Evolutionary conservation across 2,113 vertebrate species (phyloP).

Genomic region (Australoheros scitulus): DNA sequence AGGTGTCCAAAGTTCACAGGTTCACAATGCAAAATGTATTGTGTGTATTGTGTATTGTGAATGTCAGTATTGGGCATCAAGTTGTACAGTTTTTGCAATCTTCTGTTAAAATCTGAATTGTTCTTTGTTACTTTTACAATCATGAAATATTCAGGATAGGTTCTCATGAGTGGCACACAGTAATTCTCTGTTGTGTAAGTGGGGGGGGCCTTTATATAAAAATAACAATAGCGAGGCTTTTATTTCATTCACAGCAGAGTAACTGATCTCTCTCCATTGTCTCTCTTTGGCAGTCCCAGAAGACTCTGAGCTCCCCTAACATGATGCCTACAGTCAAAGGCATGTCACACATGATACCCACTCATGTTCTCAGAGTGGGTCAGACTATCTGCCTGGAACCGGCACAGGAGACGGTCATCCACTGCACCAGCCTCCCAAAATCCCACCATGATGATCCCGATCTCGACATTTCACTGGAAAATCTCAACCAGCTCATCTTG

Average conservation of each 20-base stretch:
- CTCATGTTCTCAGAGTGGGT: conserved; percentile 82
- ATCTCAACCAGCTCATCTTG: conserved; percentile 85
- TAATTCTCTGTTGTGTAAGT: neutral
- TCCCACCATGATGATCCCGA: neutral
- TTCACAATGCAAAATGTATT: neutral
- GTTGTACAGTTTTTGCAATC: neutral
- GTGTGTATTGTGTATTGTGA: neutral
- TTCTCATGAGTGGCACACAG: neutral
- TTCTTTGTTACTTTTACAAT: neutral
- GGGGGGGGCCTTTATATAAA: neutral
- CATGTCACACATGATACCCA: conserved; percentile 82
- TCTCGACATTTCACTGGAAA: conserved; percentile 82
- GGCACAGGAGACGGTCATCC: neutral
- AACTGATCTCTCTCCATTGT: conserved; percentile 44
- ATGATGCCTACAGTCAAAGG: conserved; percentile 65
- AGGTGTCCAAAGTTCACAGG: neutral
- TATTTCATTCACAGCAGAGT: neutral
- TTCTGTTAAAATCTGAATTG: neutral
- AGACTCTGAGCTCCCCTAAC: conserved; percentile 28
- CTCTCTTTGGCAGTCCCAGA: conserved; percentile 10
- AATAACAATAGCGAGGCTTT: conserved; percentile 15
- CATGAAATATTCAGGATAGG: neutral
- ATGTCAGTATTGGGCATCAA: neutral
- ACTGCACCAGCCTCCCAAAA: neutral
- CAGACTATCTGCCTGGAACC: conserved; percentile 78